Base-by-base conservation (phyloP, 2,113 vertebrate species). In the Brachypodius melanocephalos region DNA sequence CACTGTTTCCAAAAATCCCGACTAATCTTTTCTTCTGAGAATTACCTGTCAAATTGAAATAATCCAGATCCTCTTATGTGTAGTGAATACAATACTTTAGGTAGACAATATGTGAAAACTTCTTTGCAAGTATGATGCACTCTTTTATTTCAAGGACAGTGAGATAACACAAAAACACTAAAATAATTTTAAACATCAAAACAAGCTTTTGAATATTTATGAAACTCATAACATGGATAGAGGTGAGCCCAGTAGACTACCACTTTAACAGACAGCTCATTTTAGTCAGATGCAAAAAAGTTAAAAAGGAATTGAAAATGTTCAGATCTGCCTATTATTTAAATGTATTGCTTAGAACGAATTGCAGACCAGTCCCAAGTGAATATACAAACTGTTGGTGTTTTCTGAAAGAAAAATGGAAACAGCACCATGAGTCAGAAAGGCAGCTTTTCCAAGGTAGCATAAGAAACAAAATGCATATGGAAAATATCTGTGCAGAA, bases 191-290 rank as follows among this genome's bases (percentile, higher is more conserved):
- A 36, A 83, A 68, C 49, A 73, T 93, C 82, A 94, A 80, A 94
- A 73, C 21, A 90, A 69, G 36, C 88, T 91, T 71, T 49, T 88
- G 85, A 93, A 88, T 93, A 91, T 93, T 93, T 94, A 68, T 90
- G 63, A 83, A 75, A 71, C 17, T 46, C 7, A 0, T 74, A 62
- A 58, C 25, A 46, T 17, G 9, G 43, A n/a, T 25, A 91, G 83
- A 79, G 13, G 66, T 58, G 67, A 93, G 49, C 75, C 32, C 71
- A 73, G 29, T 62, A 76, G 85, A 73, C 57, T 67, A 17, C 20
- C 24, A 40, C 54, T 91, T 79, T 88, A 90, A 57, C 52, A 90
- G 69, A 58, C 34, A 79, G 38, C 24, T 93, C 46, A 62, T 82
- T 94, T 76, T 57, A 88, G 25, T 82, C 42, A 85, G 82, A 73